Conservation (phyloP, 2,888 invertebrate genomes). For the Thereva unica region DNA sequence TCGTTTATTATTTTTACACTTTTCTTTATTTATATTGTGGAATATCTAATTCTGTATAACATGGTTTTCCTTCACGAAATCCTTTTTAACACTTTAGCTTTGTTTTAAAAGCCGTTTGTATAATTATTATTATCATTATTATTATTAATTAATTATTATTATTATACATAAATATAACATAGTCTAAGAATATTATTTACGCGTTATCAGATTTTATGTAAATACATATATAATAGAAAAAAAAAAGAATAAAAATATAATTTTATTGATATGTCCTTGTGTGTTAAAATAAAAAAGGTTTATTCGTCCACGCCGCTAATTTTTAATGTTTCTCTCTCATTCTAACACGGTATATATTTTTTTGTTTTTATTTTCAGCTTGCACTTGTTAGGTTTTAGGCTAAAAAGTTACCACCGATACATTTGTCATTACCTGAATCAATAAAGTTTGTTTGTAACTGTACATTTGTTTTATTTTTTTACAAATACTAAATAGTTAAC, state of each 20-base stretch:
- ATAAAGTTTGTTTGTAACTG: conserved; percentile 29
- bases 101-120: conserved; percentile 33
- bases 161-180: conserved; percentile 23
- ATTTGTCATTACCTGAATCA: conserved; percentile 32
- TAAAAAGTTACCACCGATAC: conserved; percentile 35
- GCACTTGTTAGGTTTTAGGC: conserved; percentile 27
- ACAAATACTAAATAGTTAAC: not conserved
- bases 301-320: conserved; percentile 17
- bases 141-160: not conserved
- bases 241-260: conserved; percentile 24
- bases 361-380: conserved; percentile 15
- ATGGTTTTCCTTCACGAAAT: not conserved
- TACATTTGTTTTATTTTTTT: conserved; percentile 1
- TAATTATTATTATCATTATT: conserved; percentile 11
- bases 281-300: conserved; percentile 23
- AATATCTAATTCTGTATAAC: conserved; percentile 1
- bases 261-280: conserved; percentile 29
- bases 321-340: not conserved
- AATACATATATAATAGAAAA: conserved; percentile 12
- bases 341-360: not conserved
- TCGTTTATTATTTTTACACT: not conserved
- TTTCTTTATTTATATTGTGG: conserved; percentile 1
- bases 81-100: conserved; percentile 24
- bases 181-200: conserved; percentile 22
- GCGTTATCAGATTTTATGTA: conserved; percentile 24